These are phyloP conservation scores for Sander lucioperca DNA, from an alignment of 2,113 vertebrate genomes.

Conservation along the genomic window DNA sequence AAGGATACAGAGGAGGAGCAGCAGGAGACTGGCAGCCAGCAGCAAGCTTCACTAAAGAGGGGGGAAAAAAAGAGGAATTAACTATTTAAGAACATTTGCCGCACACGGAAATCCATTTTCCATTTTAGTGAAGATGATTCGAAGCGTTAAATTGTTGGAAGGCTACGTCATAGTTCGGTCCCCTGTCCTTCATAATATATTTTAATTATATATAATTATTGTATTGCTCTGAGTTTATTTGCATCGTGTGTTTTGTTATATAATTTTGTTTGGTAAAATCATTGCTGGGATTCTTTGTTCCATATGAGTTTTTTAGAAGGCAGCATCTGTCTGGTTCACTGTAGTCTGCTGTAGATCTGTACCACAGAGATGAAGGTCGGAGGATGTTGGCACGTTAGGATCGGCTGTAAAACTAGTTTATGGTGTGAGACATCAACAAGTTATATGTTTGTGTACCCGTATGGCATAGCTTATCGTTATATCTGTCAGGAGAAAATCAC, in stretches of 20 bases:
- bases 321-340: slow-evolving; percentile 3
- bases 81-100: slow-evolving; percentile 69
- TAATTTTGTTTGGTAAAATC: slow-evolving; percentile 32
- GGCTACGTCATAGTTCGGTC: slow-evolving; percentile 42
- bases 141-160: slow-evolving; percentile 77
- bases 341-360: slow-evolving; percentile 3
- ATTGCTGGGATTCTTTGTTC: slow-evolving; percentile 12
- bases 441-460: background rate
- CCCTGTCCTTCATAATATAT: slow-evolving; percentile 51
- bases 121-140: slow-evolving; percentile 79
- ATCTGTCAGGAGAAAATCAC: background rate
- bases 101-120: slow-evolving; percentile 77
- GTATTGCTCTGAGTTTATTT: slow-evolving; percentile 51
- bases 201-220: slow-evolving; percentile 53
- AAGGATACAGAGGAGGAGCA: slow-evolving; percentile 85
- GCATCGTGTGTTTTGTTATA: slow-evolving; percentile 37
- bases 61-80: background rate
- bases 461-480: too few species aligned
- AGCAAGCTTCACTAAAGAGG: slow-evolving; percentile 78
- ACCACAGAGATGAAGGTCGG: too few species aligned
- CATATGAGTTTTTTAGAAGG: slow-evolving; percentile 12
- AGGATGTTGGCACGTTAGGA: background rate
- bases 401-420: slow-evolving; percentile 1
- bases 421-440: background rate
- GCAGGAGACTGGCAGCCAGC: slow-evolving; percentile 68